Conservation (phyloP, 2,888 invertebrate genomes). For the Caenorhabditis panamensis region DNA sequence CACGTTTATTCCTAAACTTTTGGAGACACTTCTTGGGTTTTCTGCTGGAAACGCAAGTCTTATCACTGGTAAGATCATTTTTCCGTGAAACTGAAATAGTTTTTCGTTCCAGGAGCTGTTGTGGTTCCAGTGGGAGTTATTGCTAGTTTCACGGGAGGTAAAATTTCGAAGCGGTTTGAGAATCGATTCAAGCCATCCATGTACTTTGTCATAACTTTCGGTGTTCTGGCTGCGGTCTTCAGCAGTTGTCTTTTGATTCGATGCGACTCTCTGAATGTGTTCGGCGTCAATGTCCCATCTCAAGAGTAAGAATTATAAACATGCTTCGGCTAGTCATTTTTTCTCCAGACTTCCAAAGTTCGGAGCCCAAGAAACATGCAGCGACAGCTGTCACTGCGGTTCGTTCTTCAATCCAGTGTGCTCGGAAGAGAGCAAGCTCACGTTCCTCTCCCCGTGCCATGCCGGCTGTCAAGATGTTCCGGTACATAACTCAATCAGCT, state of each 20-base stretch:
- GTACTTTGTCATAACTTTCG: slow-evolving; percentile 42
- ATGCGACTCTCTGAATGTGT: slow-evolving; percentile 48
- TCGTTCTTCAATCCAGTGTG: slow-evolving; percentile 72
- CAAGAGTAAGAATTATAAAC: slow-evolving; percentile 18
- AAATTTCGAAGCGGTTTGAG: slow-evolving; percentile 51
- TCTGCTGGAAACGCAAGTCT: slow-evolving; percentile 66
- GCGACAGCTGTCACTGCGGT: slow-evolving; percentile 64
- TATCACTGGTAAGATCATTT: too few relatives aligned
- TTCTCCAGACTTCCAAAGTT: slow-evolving; percentile 47
- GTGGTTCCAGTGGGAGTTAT: slow-evolving; percentile 71
- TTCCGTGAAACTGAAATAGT: slow-evolving; percentile 1
- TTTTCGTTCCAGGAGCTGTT: slow-evolving; percentile 57
- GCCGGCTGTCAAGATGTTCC: slow-evolving; percentile 64
- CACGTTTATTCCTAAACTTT: slow-evolving; percentile 75
- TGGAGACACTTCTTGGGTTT: slow-evolving; percentile 73
- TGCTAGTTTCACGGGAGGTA: slow-evolving; percentile 66
- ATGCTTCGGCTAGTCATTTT: neutral
- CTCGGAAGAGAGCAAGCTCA: slow-evolving; percentile 56
- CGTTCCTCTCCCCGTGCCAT: slow-evolving; percentile 70
- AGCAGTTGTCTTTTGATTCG: slow-evolving; percentile 54
- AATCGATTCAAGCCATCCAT: slow-evolving; percentile 51
- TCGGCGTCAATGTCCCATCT: slow-evolving; percentile 28
- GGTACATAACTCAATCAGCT: neutral
- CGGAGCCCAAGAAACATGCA: slow-evolving; percentile 52
- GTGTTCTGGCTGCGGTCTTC: slow-evolving; percentile 31